Percentiles rank a stretch among this genome's conserved stretches.
Evolutionary conservation across 2,888 invertebrate genomes (phyloP).

Genomic region (Lutraria lutraria): DNA sequence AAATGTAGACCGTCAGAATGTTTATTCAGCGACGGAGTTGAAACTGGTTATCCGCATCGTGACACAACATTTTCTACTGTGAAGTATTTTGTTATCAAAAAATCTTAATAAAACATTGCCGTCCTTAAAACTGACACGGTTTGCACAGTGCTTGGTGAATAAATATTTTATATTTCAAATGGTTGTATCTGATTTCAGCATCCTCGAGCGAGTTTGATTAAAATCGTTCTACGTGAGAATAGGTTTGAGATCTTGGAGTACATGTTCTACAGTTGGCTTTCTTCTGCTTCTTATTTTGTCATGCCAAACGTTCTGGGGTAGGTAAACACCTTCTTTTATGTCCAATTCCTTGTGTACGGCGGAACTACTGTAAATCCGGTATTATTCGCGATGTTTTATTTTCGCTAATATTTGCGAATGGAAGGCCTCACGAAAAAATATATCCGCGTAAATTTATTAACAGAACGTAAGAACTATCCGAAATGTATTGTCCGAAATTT

Average conservation of each 20-base stretch:
- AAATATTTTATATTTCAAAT: background rate
- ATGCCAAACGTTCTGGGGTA: conserved; percentile 48
- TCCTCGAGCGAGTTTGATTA: conserved; percentile 16
- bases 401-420: too few species aligned
- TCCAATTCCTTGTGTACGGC: background rate
- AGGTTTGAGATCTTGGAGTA: conserved; percentile 46
- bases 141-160: too few species aligned
- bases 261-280: conserved; percentile 33
- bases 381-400: too few species aligned
- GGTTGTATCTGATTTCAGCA: conserved; percentile 22
- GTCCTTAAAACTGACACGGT: too few species aligned
- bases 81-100: background rate
- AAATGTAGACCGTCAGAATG: background rate
- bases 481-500: too few species aligned
- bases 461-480: too few species aligned
- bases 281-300: conserved; percentile 13
- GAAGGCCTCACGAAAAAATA: too few species aligned
- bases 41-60: too few species aligned
- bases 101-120: background rate
- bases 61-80: too few species aligned
- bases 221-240: conserved; percentile 41
- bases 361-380: too few species aligned
- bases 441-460: too few species aligned
- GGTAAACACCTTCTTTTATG: background rate
- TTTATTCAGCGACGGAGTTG: too few species aligned